Conservation (phyloP, 1,140 invertebrate species). For the Caerostris darwini region DNA sequence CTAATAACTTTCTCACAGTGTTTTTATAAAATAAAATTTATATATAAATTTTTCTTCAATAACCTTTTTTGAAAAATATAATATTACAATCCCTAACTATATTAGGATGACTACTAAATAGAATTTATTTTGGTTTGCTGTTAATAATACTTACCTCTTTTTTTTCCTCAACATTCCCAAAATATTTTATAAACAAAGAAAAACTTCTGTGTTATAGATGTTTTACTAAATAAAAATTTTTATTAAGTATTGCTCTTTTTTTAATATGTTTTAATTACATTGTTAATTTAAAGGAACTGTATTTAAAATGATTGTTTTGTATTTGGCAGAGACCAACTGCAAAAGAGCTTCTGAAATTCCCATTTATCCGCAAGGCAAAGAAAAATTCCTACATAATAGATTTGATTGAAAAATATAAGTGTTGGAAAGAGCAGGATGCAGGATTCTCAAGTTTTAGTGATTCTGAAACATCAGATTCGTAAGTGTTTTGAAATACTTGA, state of each 20-base stretch:
- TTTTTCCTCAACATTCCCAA: too few species aligned
- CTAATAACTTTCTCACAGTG: too few species aligned
- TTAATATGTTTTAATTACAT: neutral
- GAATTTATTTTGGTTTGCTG: too few species aligned
- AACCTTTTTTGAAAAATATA: too few species aligned
- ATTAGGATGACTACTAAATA: too few species aligned
- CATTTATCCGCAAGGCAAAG: slow-evolving; percentile 96
- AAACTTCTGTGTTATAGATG: too few species aligned
- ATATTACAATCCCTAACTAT: too few species aligned
- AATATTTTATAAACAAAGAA: too few species aligned
- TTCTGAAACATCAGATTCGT: slow-evolving; percentile 94
- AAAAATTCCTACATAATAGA: slow-evolving; percentile 98
- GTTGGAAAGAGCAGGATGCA: slow-evolving; percentile 94
- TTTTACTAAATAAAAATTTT: too few species aligned
- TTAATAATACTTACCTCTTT: too few species aligned
- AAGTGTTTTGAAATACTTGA: slow-evolving; percentile 80
- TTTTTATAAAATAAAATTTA: too few species aligned
- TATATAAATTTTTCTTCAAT: too few species aligned
- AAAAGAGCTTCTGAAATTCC: slow-evolving; percentile 95
- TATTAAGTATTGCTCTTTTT: neutral
- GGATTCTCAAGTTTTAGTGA: slow-evolving; percentile 94
- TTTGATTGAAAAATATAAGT: slow-evolving; percentile 96
- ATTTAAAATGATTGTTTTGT: neutral
- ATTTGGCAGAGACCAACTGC: slow-evolving; percentile 92
- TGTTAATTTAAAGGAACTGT: neutral